Conservation (phyloP, 1,140 invertebrate genomes). For the Hypothenemus hampei region DNA sequence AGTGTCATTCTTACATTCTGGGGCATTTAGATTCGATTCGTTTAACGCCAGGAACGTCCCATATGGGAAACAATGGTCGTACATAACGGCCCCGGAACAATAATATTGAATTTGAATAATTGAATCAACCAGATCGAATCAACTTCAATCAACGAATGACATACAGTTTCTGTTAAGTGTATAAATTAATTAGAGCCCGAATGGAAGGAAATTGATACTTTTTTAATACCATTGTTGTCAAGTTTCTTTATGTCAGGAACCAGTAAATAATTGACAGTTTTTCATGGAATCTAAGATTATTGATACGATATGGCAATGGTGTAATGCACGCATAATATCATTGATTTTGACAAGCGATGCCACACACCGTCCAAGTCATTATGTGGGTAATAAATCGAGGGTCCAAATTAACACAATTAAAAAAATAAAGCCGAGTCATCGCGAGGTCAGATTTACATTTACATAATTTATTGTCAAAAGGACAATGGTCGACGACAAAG, state of each 20-base stretch:
- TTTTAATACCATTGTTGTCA: constrained; percentile 16
- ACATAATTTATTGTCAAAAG: constrained; percentile 27
- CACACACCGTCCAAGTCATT: constrained; percentile 29
- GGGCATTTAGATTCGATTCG: no score
- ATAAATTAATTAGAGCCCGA: constrained; percentile 20
- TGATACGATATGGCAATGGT: constrained; percentile 13
- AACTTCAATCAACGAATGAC: constrained; percentile 17
- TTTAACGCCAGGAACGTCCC: no score
- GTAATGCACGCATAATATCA: constrained; percentile 21
- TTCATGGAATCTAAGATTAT: not conserved
- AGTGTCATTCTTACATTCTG: no score
- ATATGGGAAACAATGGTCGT: constrained; percentile 2
- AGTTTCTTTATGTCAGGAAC: not conserved
- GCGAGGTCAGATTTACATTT: constrained; percentile 21
- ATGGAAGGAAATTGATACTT: constrained; percentile 13
- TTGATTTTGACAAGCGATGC: constrained; percentile 24
- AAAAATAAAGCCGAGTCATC: constrained; percentile 33
- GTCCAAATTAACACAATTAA: constrained; percentile 32
- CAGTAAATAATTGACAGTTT: not conserved
- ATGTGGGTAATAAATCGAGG: constrained; percentile 34
- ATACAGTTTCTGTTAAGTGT: constrained; percentile 14
- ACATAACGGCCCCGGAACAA: constrained; percentile 7
- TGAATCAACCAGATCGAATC: constrained; percentile 17
- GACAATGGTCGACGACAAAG: no score
- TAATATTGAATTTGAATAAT: constrained; percentile 21